These are phyloP conservation scores for Heteromyza rotundicornis DNA, from an alignment of 2,888 invertebrate genomes.

Conservation along the genomic window DNA sequence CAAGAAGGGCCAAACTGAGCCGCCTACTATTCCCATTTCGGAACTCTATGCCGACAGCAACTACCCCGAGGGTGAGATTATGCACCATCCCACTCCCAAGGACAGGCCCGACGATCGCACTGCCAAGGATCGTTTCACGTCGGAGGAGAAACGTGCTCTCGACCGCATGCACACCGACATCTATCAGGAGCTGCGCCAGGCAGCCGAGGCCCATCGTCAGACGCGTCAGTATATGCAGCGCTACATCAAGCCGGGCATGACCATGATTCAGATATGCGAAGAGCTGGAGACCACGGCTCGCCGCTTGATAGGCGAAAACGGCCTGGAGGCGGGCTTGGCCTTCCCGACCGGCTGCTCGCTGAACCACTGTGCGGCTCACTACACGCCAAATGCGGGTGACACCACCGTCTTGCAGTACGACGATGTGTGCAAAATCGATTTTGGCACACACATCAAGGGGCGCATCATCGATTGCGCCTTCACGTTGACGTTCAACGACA, in stretches of 20 bases:
- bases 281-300: constrained; percentile 92
- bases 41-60: constrained; percentile 84
- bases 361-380: constrained; percentile 99
- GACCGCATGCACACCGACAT: constrained; percentile 91
- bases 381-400: constrained; percentile 99
- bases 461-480: constrained; percentile 99
- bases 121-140: constrained; percentile 84
- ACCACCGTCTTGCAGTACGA: constrained; percentile 91
- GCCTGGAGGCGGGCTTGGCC: constrained; percentile 89
- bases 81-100: constrained; percentile 74
- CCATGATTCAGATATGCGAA: constrained; percentile 98
- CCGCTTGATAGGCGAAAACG: constrained; percentile 91
- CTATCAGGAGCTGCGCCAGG: constrained; percentile 83
- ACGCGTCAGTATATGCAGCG: constrained; percentile 75
- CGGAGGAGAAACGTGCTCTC: constrained; percentile 86
- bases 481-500: constrained; percentile 94
- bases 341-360: constrained; percentile 99
- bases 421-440: constrained; percentile 99
- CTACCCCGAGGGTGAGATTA: constrained; percentile 89
- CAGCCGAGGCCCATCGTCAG: constrained; percentile 98
- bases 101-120: constrained; percentile 77
- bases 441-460: constrained; percentile 97
- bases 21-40: constrained; percentile 85
- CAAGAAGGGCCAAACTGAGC: constrained; percentile 70
- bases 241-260: constrained; percentile 98